These are phyloP conservation scores for Chelonoidis abingdonii DNA, from an alignment of 2,113 vertebrate genomes.

Conservation along the genomic window DNA sequence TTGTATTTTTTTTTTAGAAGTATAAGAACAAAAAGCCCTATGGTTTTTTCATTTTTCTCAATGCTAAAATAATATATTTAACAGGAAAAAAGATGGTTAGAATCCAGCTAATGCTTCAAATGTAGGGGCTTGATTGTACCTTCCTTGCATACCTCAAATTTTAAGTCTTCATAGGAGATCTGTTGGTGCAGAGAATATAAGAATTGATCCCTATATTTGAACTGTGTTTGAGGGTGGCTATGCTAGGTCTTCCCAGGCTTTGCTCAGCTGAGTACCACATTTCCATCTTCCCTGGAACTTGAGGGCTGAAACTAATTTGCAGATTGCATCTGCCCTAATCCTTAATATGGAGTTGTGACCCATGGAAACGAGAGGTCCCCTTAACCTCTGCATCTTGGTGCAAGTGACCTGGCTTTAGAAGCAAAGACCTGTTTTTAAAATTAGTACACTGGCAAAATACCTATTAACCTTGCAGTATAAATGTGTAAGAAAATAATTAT, in stretches of 20 bases:
- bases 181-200: background rate
- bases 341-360: fast-evolving
- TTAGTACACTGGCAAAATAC: conserved; percentile 1
- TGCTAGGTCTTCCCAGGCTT: background rate
- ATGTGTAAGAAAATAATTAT: conserved; percentile 42
- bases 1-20: background rate
- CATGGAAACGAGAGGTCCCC: background rate
- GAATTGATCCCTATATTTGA: background rate
- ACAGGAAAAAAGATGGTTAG: fast-evolving
- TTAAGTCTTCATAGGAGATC: background rate
- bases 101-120: background rate
- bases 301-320: background rate
- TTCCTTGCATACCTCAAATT: background rate
- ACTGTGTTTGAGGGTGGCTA: background rate
- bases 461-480: conserved; percentile 43
- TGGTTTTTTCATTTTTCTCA: background rate
- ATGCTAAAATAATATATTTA: background rate
- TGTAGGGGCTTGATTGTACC: background rate
- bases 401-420: conserved; percentile 21
- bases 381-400: background rate
- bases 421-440: background rate
- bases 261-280: background rate
- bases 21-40: background rate
- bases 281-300: background rate
- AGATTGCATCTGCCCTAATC: background rate